Conservation (phyloP, 2,113 vertebrate genomes). For the Gnathonemus echidnorhynchus region DNA sequence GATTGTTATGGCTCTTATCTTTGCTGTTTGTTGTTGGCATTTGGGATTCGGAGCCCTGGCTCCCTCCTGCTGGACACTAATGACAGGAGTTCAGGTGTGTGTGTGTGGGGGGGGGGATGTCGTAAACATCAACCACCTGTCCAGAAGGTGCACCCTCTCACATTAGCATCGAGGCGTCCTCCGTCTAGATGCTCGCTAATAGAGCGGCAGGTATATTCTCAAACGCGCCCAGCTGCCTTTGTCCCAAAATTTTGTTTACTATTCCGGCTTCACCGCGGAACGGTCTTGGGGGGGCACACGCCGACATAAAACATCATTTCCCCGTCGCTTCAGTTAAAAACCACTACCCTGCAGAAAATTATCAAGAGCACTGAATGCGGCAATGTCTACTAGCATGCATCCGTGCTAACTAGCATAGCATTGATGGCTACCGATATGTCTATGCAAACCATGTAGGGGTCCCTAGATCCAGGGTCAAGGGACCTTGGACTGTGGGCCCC, state of each 20-base stretch:
- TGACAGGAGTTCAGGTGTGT: neutral
- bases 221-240: neutral
- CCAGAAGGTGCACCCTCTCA: neutral
- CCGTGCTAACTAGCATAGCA: neutral
- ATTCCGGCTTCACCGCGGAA: neutral
- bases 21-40: conserved; percentile 1
- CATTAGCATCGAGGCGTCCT: neutral
- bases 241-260: neutral
- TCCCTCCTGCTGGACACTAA: neutral
- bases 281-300: neutral
- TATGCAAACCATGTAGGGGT: neutral
- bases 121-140: conserved; percentile 3
- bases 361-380: neutral
- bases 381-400: neutral
- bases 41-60: neutral
- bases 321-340: neutral
- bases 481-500: neutral
- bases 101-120: neutral
- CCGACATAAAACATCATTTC: neutral
- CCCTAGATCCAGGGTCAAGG: neutral
- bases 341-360: neutral
- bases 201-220: neutral
- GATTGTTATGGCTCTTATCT: conserved; percentile 13
- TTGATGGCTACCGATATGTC: neutral
- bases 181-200: neutral